phyloP scores from a whole-genome alignment of 2,888 invertebrate genomes.

The Homarus gammarus region DNA sequence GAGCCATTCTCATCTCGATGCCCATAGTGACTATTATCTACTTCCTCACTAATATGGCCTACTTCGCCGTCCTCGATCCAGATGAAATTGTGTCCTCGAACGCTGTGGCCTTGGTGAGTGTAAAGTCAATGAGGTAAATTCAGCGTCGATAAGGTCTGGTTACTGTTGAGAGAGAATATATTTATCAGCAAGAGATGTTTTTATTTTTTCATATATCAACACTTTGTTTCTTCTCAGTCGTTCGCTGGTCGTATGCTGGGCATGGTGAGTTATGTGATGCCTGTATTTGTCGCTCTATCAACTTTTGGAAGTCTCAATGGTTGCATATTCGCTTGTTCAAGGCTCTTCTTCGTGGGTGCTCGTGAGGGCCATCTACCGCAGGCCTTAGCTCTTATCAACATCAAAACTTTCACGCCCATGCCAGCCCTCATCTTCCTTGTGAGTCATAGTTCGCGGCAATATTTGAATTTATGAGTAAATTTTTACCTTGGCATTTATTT shows the following conservation, averaged over 20 bases:
- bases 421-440: conserved; percentile 83
- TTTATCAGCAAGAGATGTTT: too few species aligned
- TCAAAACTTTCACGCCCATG: conserved; percentile 89
- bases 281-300: conserved; percentile 96
- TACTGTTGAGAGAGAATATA: too few species aligned
- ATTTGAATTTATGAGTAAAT: background rate
- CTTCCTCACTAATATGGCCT: conserved; percentile 80
- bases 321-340: conserved; percentile 95
- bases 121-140: too few species aligned
- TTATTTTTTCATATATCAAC: too few species aligned
- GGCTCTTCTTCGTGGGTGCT: conserved; percentile 93
- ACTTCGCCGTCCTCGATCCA: conserved; percentile 79
- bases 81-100: conserved; percentile 81
- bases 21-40: conserved; percentile 81
- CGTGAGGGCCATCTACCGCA: conserved; percentile 91
- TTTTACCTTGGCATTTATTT: too few species aligned
- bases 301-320: conserved; percentile 93
- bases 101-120: conserved; percentile 82
- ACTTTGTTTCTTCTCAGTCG: conserved; percentile 82
- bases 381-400: conserved; percentile 90
- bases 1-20: conserved; percentile 81
- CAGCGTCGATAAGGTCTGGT: too few species aligned
- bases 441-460: background rate
- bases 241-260: conserved; percentile 94
- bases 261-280: conserved; percentile 93